Base-by-base conservation (phyloP, 2,797 vertebrate genomes). In the Gymnoscopelus braueri region DNA sequence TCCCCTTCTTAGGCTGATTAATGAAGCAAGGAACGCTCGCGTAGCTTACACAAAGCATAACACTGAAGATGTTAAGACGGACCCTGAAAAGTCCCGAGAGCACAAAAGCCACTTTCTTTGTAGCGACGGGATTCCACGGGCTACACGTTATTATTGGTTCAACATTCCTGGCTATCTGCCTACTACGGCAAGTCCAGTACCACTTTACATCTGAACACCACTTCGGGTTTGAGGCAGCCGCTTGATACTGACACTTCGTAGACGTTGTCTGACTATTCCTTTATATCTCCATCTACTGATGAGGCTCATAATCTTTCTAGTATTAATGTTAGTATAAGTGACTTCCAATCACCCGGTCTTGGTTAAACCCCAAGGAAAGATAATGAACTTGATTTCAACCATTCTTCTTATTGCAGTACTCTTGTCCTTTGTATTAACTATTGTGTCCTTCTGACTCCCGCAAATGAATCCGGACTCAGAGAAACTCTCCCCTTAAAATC, bases 301-400 rank as follows among this genome's bases (percentile, higher is more conserved):
- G 90, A 91, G 89, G 88, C 0, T 92, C 91, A 0, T 93, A 64
- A 75, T 85, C 77, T 76, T 79, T 74, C 80, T 92, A 92, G 78
- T 93, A 92, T 67, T 8, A 65, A 47, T 19, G 0, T 0, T 0
- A 90, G 55, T 92, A 89, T 58, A 55, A 58, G 44, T 66, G 87
- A 80, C 89, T 89, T 92, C 85, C 92, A 92, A 89, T 84, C 83
- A 65, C 0, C 53, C 0, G 0, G 63, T 44, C 90, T 84, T 87
- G 84, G 90, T 84, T 83, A 67, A 83, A 88, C 0, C 4, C 88
- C 86, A 88, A 69, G 85, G 74, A 82, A 80, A 77, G 74, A 84
- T 84, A 91, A 84, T 89, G 75, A 85, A 72, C 0, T 0, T 86
- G 9, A 0, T 84, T 0, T 14, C 6, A 0, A 44, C 5, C 0